These are phyloP conservation scores for Columba guinea DNA, from an alignment of 2,797 vertebrate species.

Conservation along the genomic window DNA sequence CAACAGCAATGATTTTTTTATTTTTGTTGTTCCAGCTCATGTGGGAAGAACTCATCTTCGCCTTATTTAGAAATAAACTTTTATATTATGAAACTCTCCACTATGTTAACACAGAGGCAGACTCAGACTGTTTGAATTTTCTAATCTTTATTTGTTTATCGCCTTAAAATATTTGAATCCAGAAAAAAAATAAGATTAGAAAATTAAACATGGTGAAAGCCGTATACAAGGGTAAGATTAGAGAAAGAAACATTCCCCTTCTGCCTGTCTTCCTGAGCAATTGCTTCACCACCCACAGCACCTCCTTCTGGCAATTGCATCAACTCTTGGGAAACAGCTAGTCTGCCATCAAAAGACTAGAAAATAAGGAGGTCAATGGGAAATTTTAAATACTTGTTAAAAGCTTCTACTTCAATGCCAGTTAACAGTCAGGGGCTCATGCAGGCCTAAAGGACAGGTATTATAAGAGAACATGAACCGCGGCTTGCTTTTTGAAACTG, in stretches of 20 bases:
- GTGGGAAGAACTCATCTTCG: slow-evolving; percentile 43
- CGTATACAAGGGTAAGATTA: slow-evolving; percentile 22
- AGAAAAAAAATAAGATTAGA: slow-evolving; percentile 44
- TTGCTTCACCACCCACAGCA: background rate
- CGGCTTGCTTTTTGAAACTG: background rate
- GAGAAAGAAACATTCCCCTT: slow-evolving; percentile 13
- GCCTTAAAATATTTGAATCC: slow-evolving; percentile 72
- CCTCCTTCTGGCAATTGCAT: background rate
- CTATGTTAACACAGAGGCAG: slow-evolving; percentile 65
- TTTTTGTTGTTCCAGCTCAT: slow-evolving; percentile 17
- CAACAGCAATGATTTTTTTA: background rate
- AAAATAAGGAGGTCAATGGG: background rate
- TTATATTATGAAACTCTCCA: slow-evolving; percentile 46
- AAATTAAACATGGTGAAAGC: slow-evolving; percentile 68
- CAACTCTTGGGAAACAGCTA: background rate
- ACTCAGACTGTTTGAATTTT: slow-evolving; percentile 65
- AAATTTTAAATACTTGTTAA: background rate
- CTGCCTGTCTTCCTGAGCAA: background rate
- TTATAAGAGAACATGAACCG: background rate
- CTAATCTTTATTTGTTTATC: slow-evolving; percentile 73
- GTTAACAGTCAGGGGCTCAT: background rate
- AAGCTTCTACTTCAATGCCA: background rate
- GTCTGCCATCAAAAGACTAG: background rate
- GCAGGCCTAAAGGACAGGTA: background rate
- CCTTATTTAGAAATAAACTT: slow-evolving; percentile 77